phyloP scores from a whole-genome alignment of 2,888 invertebrate species.

The Philaethria dido region DNA sequence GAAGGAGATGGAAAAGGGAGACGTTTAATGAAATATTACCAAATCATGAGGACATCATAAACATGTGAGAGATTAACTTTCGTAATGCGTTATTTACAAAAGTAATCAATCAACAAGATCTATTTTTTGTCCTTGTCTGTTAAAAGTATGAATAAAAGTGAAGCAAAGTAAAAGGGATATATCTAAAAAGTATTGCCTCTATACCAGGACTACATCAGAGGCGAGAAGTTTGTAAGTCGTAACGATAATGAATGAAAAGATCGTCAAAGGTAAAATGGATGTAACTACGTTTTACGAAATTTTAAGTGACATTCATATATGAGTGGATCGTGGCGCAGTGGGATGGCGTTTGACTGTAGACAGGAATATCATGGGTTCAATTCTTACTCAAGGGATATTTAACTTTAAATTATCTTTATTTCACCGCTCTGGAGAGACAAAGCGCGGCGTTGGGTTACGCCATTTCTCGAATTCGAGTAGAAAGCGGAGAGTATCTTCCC shows the following conservation, averaged over 20 bases:
- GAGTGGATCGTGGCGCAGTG: no score
- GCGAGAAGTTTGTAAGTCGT: constrained; percentile 1
- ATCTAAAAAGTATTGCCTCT: constrained; percentile 14
- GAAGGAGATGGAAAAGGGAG: constrained; percentile 1
- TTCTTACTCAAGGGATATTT: no score
- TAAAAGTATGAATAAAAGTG: not conserved
- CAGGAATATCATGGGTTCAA: no score
- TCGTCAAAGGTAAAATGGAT: not conserved
- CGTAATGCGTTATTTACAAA: not conserved
- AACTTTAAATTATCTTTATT: no score
- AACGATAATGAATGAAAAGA: not conserved
- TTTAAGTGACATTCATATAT: not conserved
- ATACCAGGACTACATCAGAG: constrained; percentile 18
- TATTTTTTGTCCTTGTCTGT: not conserved
- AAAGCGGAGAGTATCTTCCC: no score
- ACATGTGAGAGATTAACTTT: not conserved
- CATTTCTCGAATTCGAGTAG: no score
- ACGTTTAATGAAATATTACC: not conserved
- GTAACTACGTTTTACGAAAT: not conserved
- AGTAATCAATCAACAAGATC: not conserved
- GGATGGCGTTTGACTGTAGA: no score
- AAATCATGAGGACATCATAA: not conserved
- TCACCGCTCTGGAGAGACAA: no score
- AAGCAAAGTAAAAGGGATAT: not conserved
- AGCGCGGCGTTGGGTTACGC: no score